phyloP scores from a whole-genome alignment of 64 coral and sea anemone species.

The Trachythela sp. region DNA sequence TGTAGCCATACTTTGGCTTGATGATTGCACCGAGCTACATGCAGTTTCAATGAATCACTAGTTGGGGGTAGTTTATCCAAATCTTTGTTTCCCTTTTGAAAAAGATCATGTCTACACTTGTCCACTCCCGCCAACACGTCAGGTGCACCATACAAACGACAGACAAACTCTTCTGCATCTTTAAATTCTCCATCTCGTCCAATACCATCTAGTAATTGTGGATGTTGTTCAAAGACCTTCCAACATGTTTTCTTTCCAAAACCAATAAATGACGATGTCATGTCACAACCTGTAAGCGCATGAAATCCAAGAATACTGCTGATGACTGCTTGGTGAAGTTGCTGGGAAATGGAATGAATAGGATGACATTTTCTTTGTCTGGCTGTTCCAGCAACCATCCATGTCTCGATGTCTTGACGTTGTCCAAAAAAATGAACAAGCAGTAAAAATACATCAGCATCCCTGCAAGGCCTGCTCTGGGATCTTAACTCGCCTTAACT shows the following conservation, averaged over 20 bases:
- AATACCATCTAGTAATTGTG: neutral
- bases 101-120: neutral
- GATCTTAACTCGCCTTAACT: too few species aligned
- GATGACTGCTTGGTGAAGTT: neutral
- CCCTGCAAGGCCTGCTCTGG: too few species aligned
- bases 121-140: too few species aligned
- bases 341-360: neutral
- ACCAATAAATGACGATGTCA: neutral
- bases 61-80: too few species aligned
- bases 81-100: slow-evolving; percentile 6
- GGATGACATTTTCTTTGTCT: neutral
- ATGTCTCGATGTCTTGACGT: neutral
- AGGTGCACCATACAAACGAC: neutral
- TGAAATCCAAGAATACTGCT: neutral
- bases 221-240: neutral
- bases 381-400: neutral
- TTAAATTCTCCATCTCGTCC: neutral
- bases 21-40: neutral
- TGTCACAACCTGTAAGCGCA: neutral
- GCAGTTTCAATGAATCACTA: neutral
- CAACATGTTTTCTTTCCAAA: slow-evolving; percentile 1
- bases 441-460: neutral
- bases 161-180: neutral
- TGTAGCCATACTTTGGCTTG: neutral
- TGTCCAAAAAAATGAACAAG: neutral